Evolutionary conservation across 1,140 invertebrate species (phyloP).

Genomic region (Paracyclopina nana): DNA sequence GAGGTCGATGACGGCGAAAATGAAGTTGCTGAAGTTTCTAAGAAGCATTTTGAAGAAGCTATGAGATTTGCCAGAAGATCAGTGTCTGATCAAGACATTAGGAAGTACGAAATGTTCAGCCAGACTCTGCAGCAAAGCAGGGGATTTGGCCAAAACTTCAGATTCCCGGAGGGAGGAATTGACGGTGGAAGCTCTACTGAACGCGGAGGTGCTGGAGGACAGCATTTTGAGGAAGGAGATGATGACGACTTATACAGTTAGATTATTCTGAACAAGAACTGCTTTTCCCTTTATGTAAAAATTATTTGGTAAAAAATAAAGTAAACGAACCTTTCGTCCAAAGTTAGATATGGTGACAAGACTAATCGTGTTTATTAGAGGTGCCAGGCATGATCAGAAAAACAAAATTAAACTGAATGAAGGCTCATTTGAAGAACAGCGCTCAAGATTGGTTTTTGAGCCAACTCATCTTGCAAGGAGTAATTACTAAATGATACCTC

Average conservation of each 20-base stretch:
- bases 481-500: no score
- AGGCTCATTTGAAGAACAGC: no score
- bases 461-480: no score
- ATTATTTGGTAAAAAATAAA: no score
- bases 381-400: no score
- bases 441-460: no score
- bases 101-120: conserved; percentile 99
- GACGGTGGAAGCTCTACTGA: no score
- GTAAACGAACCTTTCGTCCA: no score
- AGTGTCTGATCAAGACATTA: conserved; percentile 98
- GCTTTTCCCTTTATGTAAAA: no score
- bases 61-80: conserved; percentile 97
- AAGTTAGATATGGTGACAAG: no score
- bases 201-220: conserved; percentile 44
- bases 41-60: conserved; percentile 95
- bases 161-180: conserved; percentile 39
- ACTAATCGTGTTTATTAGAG: no score
- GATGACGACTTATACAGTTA: conserved; percentile 93
- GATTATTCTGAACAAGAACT: conserved; percentile 16
- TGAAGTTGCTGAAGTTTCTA: conserved; percentile 91
- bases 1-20: conserved; percentile 79
- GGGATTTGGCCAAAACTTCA: conserved; percentile 94
- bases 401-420: no score
- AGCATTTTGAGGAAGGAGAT: conserved; percentile 57
- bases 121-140: conserved; percentile 96